These are phyloP conservation scores for Rhagonycha lutea DNA, from an alignment of 2,888 invertebrate genomes.

Conservation along the genomic window DNA sequence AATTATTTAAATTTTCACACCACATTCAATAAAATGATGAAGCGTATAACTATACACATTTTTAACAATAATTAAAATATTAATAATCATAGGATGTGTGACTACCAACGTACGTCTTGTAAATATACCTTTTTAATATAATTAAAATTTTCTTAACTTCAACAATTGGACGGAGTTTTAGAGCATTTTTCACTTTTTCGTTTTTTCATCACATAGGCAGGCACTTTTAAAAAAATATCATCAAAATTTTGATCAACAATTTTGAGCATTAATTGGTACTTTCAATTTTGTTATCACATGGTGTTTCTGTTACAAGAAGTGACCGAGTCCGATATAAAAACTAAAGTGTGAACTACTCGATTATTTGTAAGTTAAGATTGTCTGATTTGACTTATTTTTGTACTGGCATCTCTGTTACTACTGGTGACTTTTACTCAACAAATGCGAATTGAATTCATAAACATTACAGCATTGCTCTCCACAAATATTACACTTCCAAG, in stretches of 20 bases:
- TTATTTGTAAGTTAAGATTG: not conserved
- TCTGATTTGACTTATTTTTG: not conserved
- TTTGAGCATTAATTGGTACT: not conserved
- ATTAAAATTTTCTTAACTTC: constrained; percentile 5
- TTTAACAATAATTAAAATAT: not conserved
- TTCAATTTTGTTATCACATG: not conserved
- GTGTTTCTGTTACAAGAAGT: not conserved
- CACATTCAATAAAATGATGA: not conserved
- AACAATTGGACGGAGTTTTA: constrained; percentile 30
- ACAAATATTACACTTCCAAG: constrained; percentile 97
- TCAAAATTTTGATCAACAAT: constrained; percentile 7
- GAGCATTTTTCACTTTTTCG: constrained; percentile 22
- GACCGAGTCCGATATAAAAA: not conserved
- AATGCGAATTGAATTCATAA: constrained; percentile 96
- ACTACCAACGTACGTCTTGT: constrained; percentile 8
- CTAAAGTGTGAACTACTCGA: not conserved
- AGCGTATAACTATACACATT: not conserved
- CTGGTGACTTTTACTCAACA: constrained; percentile 91
- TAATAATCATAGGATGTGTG: constrained; percentile 22
- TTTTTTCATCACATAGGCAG: constrained; percentile 25
- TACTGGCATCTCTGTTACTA: not conserved
- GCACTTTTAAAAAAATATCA: constrained; percentile 16
- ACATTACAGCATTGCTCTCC: constrained; percentile 93
- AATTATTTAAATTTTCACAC: not conserved
- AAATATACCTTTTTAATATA: constrained; percentile 4